Evolutionary conservation across 1,140 invertebrate genomes (phyloP).

Genomic region (Tenebrio molitor): DNA sequence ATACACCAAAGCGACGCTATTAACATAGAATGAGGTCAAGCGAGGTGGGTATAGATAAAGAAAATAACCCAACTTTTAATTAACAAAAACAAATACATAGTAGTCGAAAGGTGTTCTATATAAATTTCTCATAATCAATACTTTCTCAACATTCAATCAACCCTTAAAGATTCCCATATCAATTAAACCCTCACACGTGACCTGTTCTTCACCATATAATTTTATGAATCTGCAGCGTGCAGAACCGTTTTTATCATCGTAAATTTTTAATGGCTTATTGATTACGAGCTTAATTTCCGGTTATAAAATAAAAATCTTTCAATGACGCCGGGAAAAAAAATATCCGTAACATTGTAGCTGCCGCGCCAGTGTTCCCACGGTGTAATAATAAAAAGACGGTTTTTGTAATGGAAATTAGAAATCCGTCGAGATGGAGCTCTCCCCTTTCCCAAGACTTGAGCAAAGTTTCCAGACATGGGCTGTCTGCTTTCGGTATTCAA

Average conservation of each 20-base stretch:
- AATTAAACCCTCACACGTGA: background rate
- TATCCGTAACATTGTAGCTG: conserved; percentile 12
- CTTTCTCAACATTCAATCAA: no score
- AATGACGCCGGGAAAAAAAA: background rate
- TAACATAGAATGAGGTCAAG: conserved; percentile 18
- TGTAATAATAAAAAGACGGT: conserved; percentile 15
- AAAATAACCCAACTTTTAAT: no score
- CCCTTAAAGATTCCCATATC: conserved; percentile 17
- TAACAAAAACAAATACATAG: no score
- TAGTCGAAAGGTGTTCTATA: no score
- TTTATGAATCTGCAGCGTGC: background rate
- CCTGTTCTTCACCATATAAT: background rate
- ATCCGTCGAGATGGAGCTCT: conserved; percentile 15
- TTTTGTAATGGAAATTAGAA: conserved; percentile 35
- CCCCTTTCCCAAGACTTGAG: conserved; percentile 16
- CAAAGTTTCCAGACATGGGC: conserved; percentile 26
- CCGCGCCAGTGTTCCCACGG: background rate
- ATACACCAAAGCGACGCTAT: conserved; percentile 6
- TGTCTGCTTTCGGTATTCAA: conserved; percentile 33
- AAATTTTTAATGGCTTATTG: conserved; percentile 28
- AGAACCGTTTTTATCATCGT: background rate
- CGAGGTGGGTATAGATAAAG: conserved; percentile 7
- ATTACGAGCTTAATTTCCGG: conserved; percentile 22
- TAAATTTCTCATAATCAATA: background rate
- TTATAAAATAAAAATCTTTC: conserved; percentile 2